These are phyloP conservation scores for Dryomyza anilis DNA, from an alignment of 2,888 invertebrate species.

Conservation along the genomic window DNA sequence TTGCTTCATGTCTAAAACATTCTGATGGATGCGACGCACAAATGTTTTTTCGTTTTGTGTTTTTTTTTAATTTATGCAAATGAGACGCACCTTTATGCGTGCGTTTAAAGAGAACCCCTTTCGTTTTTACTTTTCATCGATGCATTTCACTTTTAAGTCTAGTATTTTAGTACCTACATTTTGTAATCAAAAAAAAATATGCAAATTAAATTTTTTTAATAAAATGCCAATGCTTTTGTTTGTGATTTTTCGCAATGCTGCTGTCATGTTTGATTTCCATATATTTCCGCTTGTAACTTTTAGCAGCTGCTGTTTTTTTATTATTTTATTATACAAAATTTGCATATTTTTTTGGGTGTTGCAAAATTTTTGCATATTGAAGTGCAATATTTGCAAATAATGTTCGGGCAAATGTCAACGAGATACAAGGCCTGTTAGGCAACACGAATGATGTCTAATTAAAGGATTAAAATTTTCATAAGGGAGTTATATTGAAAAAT, in stretches of 20 bases:
- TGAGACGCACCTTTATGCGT: constrained; percentile 15
- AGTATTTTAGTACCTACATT: no score
- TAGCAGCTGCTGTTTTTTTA: no score
- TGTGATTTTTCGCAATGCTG: no score
- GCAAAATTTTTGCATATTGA: constrained; percentile 30
- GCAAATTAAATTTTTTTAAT: constrained; percentile 43
- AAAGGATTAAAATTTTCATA: constrained; percentile 16
- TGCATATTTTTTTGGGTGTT: constrained; percentile 10
- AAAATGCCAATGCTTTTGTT: no score
- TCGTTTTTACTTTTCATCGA: constrained; percentile 20
- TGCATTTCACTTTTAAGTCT: no score
- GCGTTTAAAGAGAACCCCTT: constrained; percentile 15
- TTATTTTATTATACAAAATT: no score
- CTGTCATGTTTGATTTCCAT: no score
- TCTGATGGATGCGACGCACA: constrained; percentile 12
- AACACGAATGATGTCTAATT: constrained; percentile 6
- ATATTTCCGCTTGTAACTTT: not conserved
- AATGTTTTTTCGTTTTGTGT: not conserved
- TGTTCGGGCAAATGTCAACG: constrained; percentile 52
- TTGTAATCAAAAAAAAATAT: constrained; percentile 51
- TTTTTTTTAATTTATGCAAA: constrained; percentile 25
- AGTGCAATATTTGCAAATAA: constrained; percentile 58
- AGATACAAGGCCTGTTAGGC: not conserved
- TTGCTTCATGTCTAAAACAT: no score
- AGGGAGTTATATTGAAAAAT: no score